Evolutionary conservation across 1,140 invertebrate genomes (phyloP).

Genomic region (Hetaerina americana): DNA sequence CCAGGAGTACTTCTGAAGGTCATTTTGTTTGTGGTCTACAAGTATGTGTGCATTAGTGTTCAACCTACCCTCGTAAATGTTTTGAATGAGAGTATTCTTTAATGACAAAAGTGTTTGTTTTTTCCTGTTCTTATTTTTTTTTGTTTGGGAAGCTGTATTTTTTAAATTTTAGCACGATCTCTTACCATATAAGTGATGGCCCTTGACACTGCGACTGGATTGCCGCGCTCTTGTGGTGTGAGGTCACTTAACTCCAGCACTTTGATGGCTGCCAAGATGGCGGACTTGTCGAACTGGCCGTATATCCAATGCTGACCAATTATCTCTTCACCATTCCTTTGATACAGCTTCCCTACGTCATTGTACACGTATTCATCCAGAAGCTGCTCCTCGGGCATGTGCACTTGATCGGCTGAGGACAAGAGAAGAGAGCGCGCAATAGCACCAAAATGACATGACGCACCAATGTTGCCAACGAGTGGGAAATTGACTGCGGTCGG

Average conservation of each 20-base stretch:
- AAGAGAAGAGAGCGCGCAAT: no score
- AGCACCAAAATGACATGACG: no score
- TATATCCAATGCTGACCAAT: constrained; percentile 35
- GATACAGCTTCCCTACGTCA: constrained; percentile 38
- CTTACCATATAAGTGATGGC: constrained; percentile 35
- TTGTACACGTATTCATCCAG: constrained; percentile 38
- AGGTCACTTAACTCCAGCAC: constrained; percentile 24
- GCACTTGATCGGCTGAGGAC: constrained; percentile 27
- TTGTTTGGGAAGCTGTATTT: background rate
- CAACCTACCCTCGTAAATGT: background rate
- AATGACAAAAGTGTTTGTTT: background rate
- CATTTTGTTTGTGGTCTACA: background rate
- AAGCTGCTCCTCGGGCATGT: constrained; percentile 29
- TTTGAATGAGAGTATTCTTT: background rate
- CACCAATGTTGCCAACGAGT: no score
- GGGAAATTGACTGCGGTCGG: no score
- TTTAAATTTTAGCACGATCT: background rate
- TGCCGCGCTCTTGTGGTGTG: constrained; percentile 27
- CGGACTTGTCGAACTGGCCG: constrained; percentile 34
- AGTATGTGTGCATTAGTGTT: background rate
- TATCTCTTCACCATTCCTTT: constrained; percentile 22
- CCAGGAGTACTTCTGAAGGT: background rate
- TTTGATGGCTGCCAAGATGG: constrained; percentile 26
- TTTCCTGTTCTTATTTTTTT: background rate
- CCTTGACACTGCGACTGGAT: constrained; percentile 34